Base-by-base conservation (phyloP, 2,113 vertebrate genomes). In the Psilopsiagon aurifrons region DNA sequence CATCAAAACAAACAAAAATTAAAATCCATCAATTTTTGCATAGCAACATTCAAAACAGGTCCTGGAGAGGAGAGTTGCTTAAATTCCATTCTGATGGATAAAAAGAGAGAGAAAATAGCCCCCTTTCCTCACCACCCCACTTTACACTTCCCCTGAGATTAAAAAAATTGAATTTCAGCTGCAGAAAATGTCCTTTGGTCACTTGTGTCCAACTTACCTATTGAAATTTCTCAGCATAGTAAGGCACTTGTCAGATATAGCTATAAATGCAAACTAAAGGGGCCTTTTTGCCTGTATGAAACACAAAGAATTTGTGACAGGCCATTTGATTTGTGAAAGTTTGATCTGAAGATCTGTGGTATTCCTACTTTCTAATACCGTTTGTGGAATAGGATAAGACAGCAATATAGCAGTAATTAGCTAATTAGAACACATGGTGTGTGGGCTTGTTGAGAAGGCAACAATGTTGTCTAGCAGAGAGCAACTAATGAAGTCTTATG, bases 371-470 rank as follows among this genome's bases (percentile, higher is more conserved):
- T 91, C 66, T 88, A 67, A 71, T 44, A 60, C 33, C 2, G 23
- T 92, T 94, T 95, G 73, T 76, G 27, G 27, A 62, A 82, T 11
- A 69, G 79, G 44, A 57, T 80, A 91, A 90, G 25, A 77, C 14
- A 82, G 73, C 93, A 96, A 95, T 52, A 79, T 6, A 81, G 27
- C 19, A 69, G 84, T 82, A 97, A 96, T 95, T 95, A 96, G 78
- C 41, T 90, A 85, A 93, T 92, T 94, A 76, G 86, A 95, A 90
- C 92, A 95, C 95, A 97, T 89, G 88, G 85, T 95, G 81, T 83
- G 93, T 95, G 90, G 93, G 94, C 78, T 92, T 77, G 52, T 79
- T 93, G 85, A 92, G 76, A 92, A 90, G 70, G 52, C 84, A 82
- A n/a, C 19, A 92, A 41, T 41, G 37, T 14, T 73, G 64, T 93